Evolutionary conservation across 2,797 vertebrate genomes (phyloP).

Genomic region (Pseudochaenichthys georgianus): DNA sequence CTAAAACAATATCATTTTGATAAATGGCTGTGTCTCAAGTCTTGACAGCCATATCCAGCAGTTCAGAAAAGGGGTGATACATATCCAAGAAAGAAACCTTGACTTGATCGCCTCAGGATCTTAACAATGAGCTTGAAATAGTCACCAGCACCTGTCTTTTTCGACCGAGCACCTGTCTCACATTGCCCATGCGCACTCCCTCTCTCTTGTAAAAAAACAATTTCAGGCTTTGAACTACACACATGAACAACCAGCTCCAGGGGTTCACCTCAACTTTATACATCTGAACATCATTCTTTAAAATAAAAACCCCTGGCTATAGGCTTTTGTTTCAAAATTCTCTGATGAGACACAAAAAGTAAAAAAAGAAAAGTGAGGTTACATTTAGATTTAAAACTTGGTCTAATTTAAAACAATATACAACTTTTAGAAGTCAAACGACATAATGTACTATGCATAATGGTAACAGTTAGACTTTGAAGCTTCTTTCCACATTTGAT

Average conservation of each 20-base stretch:
- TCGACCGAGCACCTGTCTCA: slow-evolving; percentile 91
- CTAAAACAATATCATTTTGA: slow-evolving; percentile 43
- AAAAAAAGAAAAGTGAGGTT: background rate
- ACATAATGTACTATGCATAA: background rate
- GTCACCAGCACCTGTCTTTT: slow-evolving; percentile 92
- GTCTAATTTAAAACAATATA: background rate
- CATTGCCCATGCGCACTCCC: slow-evolving; percentile 87
- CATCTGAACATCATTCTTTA: background rate
- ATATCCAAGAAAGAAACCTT: slow-evolving; percentile 52
- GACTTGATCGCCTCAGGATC: slow-evolving; percentile 64
- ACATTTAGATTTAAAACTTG: slow-evolving; percentile 10
- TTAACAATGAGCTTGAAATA: slow-evolving; percentile 83
- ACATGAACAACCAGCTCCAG: slow-evolving; percentile 25
- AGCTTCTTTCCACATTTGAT: slow-evolving; percentile 17
- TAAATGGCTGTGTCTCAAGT: slow-evolving; percentile 52
- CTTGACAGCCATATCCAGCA: slow-evolving; percentile 56
- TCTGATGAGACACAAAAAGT: background rate
- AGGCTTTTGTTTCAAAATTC: background rate
- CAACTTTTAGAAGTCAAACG: slow-evolving; percentile 3
- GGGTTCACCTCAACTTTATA: slow-evolving; percentile 1
- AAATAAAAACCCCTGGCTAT: no score
- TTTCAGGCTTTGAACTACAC: slow-evolving; percentile 38
- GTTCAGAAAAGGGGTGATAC: slow-evolving; percentile 58
- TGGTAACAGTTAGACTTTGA: background rate
- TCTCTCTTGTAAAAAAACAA: slow-evolving; percentile 39